Percentiles rank a stretch among this genome's conserved stretches.
These are phyloP conservation scores for Anabas testudineus DNA, from an alignment of 2,797 vertebrate species.

Conservation along the genomic window DNA sequence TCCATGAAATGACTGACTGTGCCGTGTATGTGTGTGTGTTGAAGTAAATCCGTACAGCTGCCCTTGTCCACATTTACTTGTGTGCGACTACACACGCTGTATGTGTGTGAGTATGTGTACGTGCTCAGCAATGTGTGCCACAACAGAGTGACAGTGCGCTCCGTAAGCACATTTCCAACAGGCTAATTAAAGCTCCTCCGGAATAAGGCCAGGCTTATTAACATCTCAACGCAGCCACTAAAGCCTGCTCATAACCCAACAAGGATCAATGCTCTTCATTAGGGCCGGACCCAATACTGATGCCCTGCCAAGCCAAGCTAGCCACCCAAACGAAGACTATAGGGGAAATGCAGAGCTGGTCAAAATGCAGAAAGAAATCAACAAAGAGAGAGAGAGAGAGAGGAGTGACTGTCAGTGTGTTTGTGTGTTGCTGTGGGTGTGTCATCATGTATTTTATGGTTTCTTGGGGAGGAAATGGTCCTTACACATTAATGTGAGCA, in stretches of 20 bases:
- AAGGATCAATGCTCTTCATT: constrained; percentile 85
- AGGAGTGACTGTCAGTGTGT: constrained; percentile 9
- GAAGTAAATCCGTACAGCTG: constrained; percentile 6
- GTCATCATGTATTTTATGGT: constrained; percentile 22
- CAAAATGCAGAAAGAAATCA: constrained; percentile 36
- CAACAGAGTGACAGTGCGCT: constrained; percentile 78
- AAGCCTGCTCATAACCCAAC: constrained; percentile 81
- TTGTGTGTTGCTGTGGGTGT: constrained; percentile 23
- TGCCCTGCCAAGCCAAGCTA: constrained; percentile 58
- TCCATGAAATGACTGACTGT: constrained; percentile 78
- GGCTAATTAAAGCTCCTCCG: constrained; percentile 86
- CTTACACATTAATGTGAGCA: constrained; percentile 28
- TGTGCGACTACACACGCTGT: not conserved
- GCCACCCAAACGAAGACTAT: constrained; percentile 53
- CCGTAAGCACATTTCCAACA: constrained; percentile 86
- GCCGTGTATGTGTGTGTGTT: constrained; percentile 13
- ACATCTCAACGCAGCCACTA: constrained; percentile 78
- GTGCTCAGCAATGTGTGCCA: constrained; percentile 65
- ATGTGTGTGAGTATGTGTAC: constrained; percentile 36
- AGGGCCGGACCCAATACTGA: constrained; percentile 69
- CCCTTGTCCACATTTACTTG: not conserved
- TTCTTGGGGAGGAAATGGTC: constrained; percentile 26
- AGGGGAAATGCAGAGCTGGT: constrained; percentile 62
- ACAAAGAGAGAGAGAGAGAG: constrained; percentile 4
- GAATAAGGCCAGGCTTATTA: constrained; percentile 85